These are phyloP conservation scores for Drosophila glabriapex DNA, from an alignment of 2,888 invertebrate species.

Conservation along the genomic window DNA sequence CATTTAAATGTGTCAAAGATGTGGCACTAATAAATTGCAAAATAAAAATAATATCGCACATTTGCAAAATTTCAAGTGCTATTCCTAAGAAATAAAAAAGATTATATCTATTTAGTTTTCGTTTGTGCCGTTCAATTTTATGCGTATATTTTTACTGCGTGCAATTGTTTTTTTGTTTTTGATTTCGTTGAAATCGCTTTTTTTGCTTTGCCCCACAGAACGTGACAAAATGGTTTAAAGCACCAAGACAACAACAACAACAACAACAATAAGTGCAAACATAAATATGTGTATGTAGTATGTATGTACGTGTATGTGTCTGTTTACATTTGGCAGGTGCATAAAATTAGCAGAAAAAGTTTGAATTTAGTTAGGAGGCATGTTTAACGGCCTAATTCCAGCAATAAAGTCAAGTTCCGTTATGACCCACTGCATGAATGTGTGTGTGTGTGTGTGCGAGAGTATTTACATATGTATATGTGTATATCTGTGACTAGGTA, in stretches of 20 bases:
- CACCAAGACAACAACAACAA: slow-evolving; percentile 8
- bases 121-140: slow-evolving; percentile 33
- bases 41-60: slow-evolving; percentile 43
- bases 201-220: slow-evolving; percentile 47
- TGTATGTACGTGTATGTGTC: slow-evolving; percentile 4
- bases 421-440: slow-evolving; percentile 10
- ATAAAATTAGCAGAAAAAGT: slow-evolving; percentile 53
- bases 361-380: slow-evolving; percentile 32
- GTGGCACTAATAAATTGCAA: slow-evolving; percentile 62
- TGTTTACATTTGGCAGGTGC: slow-evolving; percentile 8
- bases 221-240: slow-evolving; percentile 71
- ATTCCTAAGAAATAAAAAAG: slow-evolving; percentile 47
- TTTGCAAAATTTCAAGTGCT: slow-evolving; percentile 43
- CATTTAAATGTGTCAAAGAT: slow-evolving; percentile 55
- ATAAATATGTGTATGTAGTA: slow-evolving; percentile 1
- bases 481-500: neutral
- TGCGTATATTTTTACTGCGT: slow-evolving; percentile 53
- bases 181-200: slow-evolving; percentile 45
- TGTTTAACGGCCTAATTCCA: slow-evolving; percentile 33
- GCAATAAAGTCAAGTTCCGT: slow-evolving; percentile 18
- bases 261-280: slow-evolving; percentile 26
- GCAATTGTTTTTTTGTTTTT: slow-evolving; percentile 37
- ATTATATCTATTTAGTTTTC: slow-evolving; percentile 68
- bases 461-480: neutral
- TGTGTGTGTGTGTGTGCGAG: neutral